Evolutionary conservation across 2,113 vertebrate species (phyloP), one percentile per base, ranked within the genome.

Genomic region (Menura novaehollandiae): DNA sequence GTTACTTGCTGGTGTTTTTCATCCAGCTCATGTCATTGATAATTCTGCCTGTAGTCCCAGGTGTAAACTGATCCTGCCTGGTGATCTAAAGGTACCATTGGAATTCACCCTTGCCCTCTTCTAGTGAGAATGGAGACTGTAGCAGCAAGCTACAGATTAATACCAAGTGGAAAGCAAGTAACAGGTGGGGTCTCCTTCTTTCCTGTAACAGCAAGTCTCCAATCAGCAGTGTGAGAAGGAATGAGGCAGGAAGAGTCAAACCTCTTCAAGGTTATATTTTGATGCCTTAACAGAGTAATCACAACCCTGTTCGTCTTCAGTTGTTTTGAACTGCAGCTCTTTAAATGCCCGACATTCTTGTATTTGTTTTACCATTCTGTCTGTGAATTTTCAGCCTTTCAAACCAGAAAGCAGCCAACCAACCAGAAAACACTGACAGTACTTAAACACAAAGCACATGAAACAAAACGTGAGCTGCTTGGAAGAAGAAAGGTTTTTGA

Each of bases 361-460:
- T 76, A 44, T 88, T 91, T 91, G 43, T 85, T 90, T 72, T 77
- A 35, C 39, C 12, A 39, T 86, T 79, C 80, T 93, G 46, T 41
- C 59, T 90, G 64, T 87, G 78, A 77, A 77, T 86, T 90, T 91
- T 68, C 43, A 69, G 55, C 24, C 78, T 95, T 93, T 86, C 83
- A 88, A 87, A 76, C 7, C 67, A 80, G 81, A 83, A 89, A 78
- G 26, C 51, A 93, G 51, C 26, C 64, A 84, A 20, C 35, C 55
- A 77, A 35, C 64, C 39, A 92, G 93, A 78, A 83, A 81, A 90
- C 55, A 46, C 5, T 69, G 63, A 69, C 71, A 88, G 64, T 80
- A 24, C 59, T 80, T 88, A 85, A 86, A 88, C 51, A 89, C 24
- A 94, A 83, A 82, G 88, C 46, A 83, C 80, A 56, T 58, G 53